Percentiles rank a stretch among this genome's conserved stretches.
These are phyloP conservation scores for Papilio machaon DNA, from an alignment of 1,140 invertebrate species.

Conservation along the genomic window DNA sequence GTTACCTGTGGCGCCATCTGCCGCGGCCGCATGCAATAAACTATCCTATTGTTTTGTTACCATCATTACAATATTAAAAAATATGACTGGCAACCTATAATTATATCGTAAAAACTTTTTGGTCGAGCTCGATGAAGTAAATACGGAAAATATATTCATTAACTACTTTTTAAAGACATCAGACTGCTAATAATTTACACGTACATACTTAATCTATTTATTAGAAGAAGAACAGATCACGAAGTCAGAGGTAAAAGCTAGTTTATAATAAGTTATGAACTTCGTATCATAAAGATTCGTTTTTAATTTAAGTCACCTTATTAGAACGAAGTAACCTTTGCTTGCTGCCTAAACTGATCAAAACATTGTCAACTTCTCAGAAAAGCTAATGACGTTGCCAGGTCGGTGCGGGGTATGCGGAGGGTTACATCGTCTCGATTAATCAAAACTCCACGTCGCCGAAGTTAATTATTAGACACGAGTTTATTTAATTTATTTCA, in stretches of 20 bases:
- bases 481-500: constrained; percentile 73
- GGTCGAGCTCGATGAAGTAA: constrained; percentile 1
- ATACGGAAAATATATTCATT: not conserved
- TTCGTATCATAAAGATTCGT: no score
- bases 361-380: constrained; percentile 51
- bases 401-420: not conserved
- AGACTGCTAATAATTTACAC: no score
- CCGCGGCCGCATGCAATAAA: constrained; percentile 37
- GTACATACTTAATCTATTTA: no score
- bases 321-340: not conserved
- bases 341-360: not conserved
- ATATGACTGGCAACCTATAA: constrained; percentile 23
- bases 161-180: not conserved
- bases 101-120: constrained; percentile 1
- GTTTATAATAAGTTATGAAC: no score
- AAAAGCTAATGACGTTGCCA: constrained; percentile 48
- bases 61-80: constrained; percentile 26
- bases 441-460: constrained; percentile 61
- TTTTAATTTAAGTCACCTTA: not conserved
- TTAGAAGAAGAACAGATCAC: no score
- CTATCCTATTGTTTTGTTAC: constrained; percentile 28
- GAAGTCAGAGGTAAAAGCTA: no score
- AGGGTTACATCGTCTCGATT: constrained; percentile 46
- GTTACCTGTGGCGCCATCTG: constrained; percentile 60
- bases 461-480: constrained; percentile 70